phyloP scores from a whole-genome alignment of 2,113 vertebrate species.

The Spizaetus ornatus region DNA sequence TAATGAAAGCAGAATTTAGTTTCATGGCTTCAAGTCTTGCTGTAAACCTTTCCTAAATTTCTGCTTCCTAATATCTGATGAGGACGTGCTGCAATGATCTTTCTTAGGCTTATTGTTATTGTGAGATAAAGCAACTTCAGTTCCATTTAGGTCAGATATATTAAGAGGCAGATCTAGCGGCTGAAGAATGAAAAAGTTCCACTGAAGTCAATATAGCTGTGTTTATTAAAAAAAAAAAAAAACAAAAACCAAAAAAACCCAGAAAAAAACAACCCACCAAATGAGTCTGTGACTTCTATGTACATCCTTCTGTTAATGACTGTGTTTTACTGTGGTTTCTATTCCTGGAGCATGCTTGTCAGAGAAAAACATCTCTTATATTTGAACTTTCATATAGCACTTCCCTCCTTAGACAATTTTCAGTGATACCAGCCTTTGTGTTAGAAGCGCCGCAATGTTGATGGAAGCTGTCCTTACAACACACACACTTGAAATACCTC shows the following conservation, averaged over 20 bases:
- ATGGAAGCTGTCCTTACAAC: background rate
- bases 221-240: background rate
- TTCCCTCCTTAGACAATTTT: background rate
- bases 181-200: background rate
- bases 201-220: background rate
- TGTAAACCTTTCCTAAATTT: background rate
- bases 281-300: background rate
- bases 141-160: background rate
- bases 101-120: background rate
- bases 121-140: background rate
- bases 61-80: background rate
- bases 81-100: background rate
- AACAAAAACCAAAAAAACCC: no score
- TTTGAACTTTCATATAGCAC: background rate
- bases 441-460: background rate
- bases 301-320: background rate
- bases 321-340: background rate
- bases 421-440: background rate
- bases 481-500: background rate
- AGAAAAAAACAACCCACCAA: background rate
- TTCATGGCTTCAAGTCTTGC: background rate
- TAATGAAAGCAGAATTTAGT: background rate
- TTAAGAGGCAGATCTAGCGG: background rate
- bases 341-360: background rate
- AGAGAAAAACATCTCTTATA: background rate